phyloP scores from a whole-genome alignment of 2,888 invertebrate genomes.

The Catocala fraxini region DNA sequence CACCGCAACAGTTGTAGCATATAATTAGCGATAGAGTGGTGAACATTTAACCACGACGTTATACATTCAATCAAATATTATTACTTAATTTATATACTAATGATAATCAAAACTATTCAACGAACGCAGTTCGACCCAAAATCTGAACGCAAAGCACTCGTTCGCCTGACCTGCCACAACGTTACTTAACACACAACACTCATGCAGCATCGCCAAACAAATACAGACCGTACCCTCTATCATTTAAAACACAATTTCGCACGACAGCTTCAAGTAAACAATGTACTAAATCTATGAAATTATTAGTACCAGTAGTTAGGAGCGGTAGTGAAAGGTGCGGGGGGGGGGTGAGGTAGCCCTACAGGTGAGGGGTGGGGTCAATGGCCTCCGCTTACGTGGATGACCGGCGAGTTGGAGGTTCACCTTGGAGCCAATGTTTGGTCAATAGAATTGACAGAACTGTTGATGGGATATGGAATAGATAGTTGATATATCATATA shows the following conservation, averaged over 20 bases:
- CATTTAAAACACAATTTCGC: constrained; percentile 8
- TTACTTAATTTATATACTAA: neutral
- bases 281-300: constrained; percentile 13
- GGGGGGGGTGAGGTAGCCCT: constrained; percentile 20
- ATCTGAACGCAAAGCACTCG: neutral
- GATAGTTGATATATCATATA: too few relatives aligned
- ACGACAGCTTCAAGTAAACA: neutral
- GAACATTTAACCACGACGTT: too few relatives aligned
- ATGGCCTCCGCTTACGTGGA: constrained; percentile 34
- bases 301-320: constrained; percentile 5
- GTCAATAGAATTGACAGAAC: neutral
- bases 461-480: neutral
- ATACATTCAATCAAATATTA: neutral
- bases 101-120: neutral
- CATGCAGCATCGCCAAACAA: neutral
- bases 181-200: constrained; percentile 7
- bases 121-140: constrained; percentile 3
- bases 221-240: neutral
- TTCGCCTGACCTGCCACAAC: constrained; percentile 10
- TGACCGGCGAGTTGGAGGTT: constrained; percentile 21
- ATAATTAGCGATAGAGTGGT: too few relatives aligned
- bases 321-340: constrained; percentile 38
- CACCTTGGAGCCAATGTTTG: constrained; percentile 27
- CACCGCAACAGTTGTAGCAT: too few relatives aligned
- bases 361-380: constrained; percentile 26